A percentile compares a stretch with the other conserved stretches of the same genome.
phyloP scores from a whole-genome alignment of 2,113 vertebrate genomes.

The Saimiri boliviensis region DNA sequence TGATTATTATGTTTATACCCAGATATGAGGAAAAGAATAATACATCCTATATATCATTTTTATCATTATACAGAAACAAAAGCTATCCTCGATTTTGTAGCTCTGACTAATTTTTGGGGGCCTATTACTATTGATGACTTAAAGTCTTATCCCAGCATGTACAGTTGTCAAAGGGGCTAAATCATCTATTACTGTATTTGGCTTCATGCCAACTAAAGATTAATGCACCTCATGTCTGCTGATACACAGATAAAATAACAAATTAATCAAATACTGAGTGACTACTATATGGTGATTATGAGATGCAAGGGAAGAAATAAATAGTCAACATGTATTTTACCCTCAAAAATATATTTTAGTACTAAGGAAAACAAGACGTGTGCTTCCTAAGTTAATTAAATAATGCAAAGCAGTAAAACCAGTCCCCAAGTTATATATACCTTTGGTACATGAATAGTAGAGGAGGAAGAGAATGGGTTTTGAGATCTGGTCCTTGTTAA shows the following conservation, averaged over 20 bases:
- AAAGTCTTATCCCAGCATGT: background rate
- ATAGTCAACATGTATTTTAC: background rate
- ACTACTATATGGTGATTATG: background rate
- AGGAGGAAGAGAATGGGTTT: background rate
- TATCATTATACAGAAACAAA: background rate
- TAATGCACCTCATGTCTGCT: background rate
- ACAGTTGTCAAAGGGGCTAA: background rate
- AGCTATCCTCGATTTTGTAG: background rate
- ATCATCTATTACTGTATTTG: background rate
- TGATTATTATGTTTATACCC: background rate
- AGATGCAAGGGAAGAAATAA: background rate
- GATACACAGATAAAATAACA: background rate
- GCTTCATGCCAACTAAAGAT: background rate
- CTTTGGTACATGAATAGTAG: background rate
- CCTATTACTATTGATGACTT: background rate
- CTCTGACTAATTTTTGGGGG: background rate
- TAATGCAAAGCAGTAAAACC: background rate
- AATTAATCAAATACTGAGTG: background rate
- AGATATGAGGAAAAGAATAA: background rate
- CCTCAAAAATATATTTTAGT: background rate
- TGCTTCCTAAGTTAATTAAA: background rate
- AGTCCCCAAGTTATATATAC: background rate
- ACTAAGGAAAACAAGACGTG: background rate
- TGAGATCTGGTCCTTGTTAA: background rate
- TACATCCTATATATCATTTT: background rate